A percentile compares a stretch with the other conserved stretches of the same genome.
phyloP scores from a whole-genome alignment of 2,888 invertebrate species.

The Lissocephala sabroskyi region DNA sequence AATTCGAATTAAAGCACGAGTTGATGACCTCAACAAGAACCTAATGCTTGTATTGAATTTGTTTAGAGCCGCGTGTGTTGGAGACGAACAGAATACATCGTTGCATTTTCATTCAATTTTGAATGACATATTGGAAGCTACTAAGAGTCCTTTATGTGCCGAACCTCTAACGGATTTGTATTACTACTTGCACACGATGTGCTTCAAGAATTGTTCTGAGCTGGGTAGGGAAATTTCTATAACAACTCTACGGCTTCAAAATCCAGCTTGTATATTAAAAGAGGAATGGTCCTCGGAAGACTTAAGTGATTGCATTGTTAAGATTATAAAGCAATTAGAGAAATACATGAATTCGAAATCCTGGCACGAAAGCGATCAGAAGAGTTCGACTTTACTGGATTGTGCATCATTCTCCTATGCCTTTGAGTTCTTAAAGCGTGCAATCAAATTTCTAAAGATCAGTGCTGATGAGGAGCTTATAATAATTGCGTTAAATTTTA shows the following conservation, averaged over 20 bases:
- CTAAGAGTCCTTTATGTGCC: conserved; percentile 86
- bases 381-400: conserved; percentile 54
- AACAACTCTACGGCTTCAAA: conserved; percentile 81
- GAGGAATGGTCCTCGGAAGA: conserved; percentile 84
- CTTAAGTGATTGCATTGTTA: conserved; percentile 77
- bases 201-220: conserved; percentile 73
- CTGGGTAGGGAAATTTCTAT: conserved; percentile 79
- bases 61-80: conserved; percentile 65
- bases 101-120: conserved; percentile 66
- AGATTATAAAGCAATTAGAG: conserved; percentile 75
- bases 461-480: conserved; percentile 75
- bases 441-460: conserved; percentile 73
- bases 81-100: conserved; percentile 65
- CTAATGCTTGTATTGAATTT: conserved; percentile 63
- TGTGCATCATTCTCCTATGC: conserved; percentile 88
- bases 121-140: conserved; percentile 70
- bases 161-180: conserved; percentile 78
- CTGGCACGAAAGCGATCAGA: too few relatives aligned
- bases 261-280: conserved; percentile 87
- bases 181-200: conserved; percentile 76
- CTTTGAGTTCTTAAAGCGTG: conserved; percentile 83
- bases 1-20: conserved; percentile 79
- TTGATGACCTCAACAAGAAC: conserved; percentile 75
- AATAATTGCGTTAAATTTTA: conserved; percentile 77
- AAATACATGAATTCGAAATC: conserved; percentile 73